A percentile compares a stretch with the other conserved stretches of the same genome.
phyloP scores from a whole-genome alignment of 1,140 invertebrate species.

The Micrasema longulum region DNA sequence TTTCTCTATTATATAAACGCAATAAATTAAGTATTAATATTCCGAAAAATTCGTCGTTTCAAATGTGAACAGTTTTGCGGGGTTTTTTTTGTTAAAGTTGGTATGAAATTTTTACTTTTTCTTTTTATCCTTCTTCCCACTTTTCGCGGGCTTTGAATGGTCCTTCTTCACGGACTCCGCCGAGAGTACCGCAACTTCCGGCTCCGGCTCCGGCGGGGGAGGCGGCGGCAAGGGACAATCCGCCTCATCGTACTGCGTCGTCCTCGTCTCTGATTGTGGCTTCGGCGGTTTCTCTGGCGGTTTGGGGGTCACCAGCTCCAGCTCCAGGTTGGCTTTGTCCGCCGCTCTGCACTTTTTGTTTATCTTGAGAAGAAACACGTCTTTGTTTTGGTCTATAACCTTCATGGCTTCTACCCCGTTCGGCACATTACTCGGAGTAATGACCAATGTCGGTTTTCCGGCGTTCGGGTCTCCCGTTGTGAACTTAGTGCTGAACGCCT shows the following conservation, averaged over 20 bases:
- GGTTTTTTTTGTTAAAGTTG: too few species aligned
- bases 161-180: not conserved
- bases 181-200: not conserved
- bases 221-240: slow-evolving; percentile 44
- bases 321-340: slow-evolving; percentile 59
- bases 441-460: slow-evolving; percentile 49
- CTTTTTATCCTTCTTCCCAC: not conserved
- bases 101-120: not conserved
- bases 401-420: slow-evolving; percentile 51
- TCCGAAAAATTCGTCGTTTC: too few species aligned
- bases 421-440: slow-evolving; percentile 37
- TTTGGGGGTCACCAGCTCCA: slow-evolving; percentile 61
- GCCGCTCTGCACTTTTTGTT: slow-evolving; percentile 51
- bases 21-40: too few species aligned
- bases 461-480: slow-evolving; percentile 18
- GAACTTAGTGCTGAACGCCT: slow-evolving; percentile 8
- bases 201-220: slow-evolving; percentile 2
- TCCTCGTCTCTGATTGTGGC: slow-evolving; percentile 58
- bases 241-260: slow-evolving; percentile 58
- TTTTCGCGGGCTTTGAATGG: slow-evolving; percentile 2
- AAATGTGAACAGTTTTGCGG: too few species aligned
- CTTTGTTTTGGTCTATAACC: slow-evolving; percentile 59
- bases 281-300: slow-evolving; percentile 58
- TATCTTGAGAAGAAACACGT: slow-evolving; percentile 59
- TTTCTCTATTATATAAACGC: too few species aligned